Conservation (phyloP, 37 sponge, comb jelly and placozoan species). For the Geodia barretti region DNA sequence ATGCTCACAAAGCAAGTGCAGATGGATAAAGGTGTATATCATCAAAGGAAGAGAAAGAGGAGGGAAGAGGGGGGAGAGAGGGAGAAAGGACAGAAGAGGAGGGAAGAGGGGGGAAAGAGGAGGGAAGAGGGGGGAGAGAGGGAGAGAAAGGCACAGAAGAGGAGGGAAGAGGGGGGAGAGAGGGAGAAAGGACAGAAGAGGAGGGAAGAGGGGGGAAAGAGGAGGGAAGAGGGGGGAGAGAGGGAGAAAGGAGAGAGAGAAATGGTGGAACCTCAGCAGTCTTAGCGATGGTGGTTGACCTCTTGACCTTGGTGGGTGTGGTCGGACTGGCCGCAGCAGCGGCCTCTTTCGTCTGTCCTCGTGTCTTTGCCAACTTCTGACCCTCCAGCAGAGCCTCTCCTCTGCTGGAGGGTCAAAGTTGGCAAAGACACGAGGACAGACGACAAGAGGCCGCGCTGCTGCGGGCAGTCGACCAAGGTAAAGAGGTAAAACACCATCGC, state of each 20-base stretch:
- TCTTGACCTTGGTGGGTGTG: slow-evolving; percentile 52
- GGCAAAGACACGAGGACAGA: slow-evolving; percentile 68
- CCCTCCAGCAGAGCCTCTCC: slow-evolving; percentile 49
- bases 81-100: neutral
- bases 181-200: no score
- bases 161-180: no score
- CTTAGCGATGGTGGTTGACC: slow-evolving; percentile 54
- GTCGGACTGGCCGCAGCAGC: neutral
- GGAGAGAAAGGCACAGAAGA: neutral
- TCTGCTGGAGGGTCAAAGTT: slow-evolving; percentile 58
- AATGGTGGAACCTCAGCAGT: slow-evolving; percentile 50
- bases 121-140: neutral
- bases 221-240: no score
- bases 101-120: neutral
- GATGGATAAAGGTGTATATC: neutral
- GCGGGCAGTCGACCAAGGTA: slow-evolving; percentile 13
- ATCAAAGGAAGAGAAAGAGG: neutral
- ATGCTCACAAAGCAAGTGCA: neutral
- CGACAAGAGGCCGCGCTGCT: slow-evolving; percentile 5
- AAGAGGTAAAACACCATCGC: slow-evolving; percentile 60
- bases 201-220: no score
- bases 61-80: neutral
- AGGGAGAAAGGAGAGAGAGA: no score
- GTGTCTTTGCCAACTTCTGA: slow-evolving; percentile 62
- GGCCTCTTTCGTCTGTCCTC: slow-evolving; percentile 39